Percentiles rank a stretch among this genome's conserved stretches.
Evolutionary conservation across 2,113 vertebrate species (phyloP).

Genomic region (Terrapene triunguis): DNA sequence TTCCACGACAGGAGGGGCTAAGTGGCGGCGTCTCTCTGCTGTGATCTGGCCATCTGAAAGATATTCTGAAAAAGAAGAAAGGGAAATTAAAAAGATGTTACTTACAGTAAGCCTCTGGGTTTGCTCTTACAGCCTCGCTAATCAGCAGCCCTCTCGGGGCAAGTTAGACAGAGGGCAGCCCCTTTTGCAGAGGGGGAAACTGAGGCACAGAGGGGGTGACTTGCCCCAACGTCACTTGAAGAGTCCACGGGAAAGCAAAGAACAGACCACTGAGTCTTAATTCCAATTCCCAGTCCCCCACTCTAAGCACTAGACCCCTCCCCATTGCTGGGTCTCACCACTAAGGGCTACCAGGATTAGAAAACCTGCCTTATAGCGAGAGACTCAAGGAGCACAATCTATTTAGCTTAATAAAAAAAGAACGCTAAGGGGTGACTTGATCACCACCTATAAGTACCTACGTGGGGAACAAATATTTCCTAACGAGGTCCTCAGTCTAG

Average conservation of each 20-base stretch:
- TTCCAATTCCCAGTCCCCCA: neutral
- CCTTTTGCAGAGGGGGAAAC: neutral
- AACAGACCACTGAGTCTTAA: neutral
- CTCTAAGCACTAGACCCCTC: neutral
- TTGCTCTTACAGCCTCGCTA: neutral
- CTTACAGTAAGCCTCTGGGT: neutral
- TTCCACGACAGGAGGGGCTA: conserved; percentile 73
- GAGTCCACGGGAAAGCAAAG: neutral
- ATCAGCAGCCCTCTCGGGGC: neutral
- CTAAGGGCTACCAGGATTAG: neutral
- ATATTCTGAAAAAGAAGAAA: conserved; percentile 89
- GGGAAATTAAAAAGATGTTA: neutral
- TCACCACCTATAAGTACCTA: neutral
- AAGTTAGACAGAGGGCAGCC: neutral
- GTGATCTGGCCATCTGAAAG: conserved; percentile 93
- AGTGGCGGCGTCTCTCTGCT: conserved; percentile 92
- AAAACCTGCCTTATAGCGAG: neutral
- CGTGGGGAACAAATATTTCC: neutral
- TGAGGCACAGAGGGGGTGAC: neutral
- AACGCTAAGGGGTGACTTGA: neutral
- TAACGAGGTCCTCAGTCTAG: neutral
- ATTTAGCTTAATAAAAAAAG: neutral
- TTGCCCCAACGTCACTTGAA: neutral
- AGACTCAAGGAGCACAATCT: neutral
- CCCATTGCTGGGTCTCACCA: neutral